Conservation (phyloP, 2,113 vertebrate species). For the Pyrgilauda ruficollis region DNA sequence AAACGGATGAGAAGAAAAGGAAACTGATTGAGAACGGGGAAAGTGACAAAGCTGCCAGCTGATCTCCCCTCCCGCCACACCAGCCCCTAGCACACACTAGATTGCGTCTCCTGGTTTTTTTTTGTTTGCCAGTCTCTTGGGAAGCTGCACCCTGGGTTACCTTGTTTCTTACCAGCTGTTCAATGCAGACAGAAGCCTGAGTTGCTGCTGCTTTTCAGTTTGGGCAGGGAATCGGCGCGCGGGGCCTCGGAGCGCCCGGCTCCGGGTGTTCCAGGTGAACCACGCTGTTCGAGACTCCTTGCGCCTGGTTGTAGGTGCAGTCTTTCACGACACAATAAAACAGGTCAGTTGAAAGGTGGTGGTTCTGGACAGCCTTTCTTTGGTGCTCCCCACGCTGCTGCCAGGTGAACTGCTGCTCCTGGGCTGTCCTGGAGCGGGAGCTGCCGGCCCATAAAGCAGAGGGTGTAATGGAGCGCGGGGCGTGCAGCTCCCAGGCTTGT, state of each 20-base stretch:
- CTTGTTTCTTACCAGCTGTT: slow-evolving; percentile 20
- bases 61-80: neutral
- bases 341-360: slow-evolving; percentile 38
- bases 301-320: slow-evolving; percentile 42
- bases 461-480: neutral
- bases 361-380: neutral
- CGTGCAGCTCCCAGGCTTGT: neutral
- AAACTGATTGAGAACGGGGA: slow-evolving; percentile 83
- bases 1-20: slow-evolving; percentile 80
- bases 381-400: rapidly evolving
- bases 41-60: slow-evolving; percentile 68
- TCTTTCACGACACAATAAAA: slow-evolving; percentile 71
- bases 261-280: neutral
- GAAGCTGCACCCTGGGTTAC: slow-evolving; percentile 31
- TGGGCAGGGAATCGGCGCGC: neutral
- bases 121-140: neutral
- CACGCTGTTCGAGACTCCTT: slow-evolving; percentile 21
- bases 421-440: neutral
- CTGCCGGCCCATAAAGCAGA: neutral
- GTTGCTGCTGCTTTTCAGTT: neutral
- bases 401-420: neutral
- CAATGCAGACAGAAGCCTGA: neutral
- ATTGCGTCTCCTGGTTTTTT: neutral
- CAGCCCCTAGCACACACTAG: neutral
- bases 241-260: neutral